Evolutionary conservation across 2,888 invertebrate species (phyloP).

Genomic region (Drosophila meridiana): DNA sequence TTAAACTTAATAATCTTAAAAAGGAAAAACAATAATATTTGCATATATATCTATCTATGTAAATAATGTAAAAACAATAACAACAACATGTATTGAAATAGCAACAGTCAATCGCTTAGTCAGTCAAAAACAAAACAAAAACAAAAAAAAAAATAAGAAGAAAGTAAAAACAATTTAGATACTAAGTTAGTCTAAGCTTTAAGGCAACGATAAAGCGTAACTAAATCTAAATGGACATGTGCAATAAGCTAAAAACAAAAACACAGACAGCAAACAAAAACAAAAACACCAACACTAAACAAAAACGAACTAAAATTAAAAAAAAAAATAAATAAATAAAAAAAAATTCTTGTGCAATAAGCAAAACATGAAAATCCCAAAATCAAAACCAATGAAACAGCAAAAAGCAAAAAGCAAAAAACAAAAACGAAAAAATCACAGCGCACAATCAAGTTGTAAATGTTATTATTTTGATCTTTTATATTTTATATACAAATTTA

Average conservation of each 20-base stretch:
- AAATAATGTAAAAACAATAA: constrained; percentile 18
- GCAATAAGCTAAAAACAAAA: constrained; percentile 48
- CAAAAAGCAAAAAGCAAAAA: background rate
- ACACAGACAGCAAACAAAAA: constrained; percentile 13
- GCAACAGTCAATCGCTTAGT: constrained; percentile 62
- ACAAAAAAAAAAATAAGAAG: background rate
- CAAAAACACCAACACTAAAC: constrained; percentile 23
- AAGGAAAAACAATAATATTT: constrained; percentile 8
- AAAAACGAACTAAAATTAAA: constrained; percentile 1
- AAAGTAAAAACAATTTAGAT: constrained; percentile 14
- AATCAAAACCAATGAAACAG: constrained; percentile 20
- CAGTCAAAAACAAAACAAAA: constrained; percentile 33
- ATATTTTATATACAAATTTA: constrained; percentile 3
- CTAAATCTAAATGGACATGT: constrained; percentile 49
- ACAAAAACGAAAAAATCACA: constrained; percentile 3
- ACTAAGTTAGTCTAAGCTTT: constrained; percentile 45
- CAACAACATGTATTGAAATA: constrained; percentile 12
- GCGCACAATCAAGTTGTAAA: constrained; percentile 47
- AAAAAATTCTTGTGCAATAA: constrained; percentile 40
- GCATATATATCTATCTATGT: constrained; percentile 17
- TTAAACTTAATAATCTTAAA: constrained; percentile 56
- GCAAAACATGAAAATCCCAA: constrained; percentile 29
- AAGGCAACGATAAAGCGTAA: constrained; percentile 40
- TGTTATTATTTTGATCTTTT: constrained; percentile 8
- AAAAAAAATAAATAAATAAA: background rate